phyloP scores from a whole-genome alignment of 2,797 vertebrate genomes.

The Gila robusta region DNA sequence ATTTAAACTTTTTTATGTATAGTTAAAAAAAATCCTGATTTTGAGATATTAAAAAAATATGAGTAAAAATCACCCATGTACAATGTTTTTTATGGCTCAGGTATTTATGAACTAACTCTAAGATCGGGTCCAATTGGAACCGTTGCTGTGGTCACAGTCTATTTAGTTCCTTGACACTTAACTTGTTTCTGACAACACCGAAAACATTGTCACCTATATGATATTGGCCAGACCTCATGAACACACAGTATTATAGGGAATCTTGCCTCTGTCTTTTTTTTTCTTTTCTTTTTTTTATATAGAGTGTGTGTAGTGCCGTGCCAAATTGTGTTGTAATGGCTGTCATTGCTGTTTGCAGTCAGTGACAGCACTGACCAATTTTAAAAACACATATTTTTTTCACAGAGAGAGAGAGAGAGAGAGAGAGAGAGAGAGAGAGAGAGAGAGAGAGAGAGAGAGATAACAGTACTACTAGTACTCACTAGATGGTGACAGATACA shows the following conservation, averaged over 20 bases:
- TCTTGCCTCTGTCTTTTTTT: background rate
- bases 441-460: too few relatives aligned
- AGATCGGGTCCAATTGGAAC: background rate
- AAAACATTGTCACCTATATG: background rate
- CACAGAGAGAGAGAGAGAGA: background rate
- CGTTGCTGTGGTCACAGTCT: background rate
- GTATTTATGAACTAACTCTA: slow-evolving; percentile 22
- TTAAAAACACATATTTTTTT: slow-evolving; percentile 3
- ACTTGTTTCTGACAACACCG: background rate
- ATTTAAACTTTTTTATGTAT: background rate
- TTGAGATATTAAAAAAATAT: background rate
- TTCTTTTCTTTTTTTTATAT: background rate
- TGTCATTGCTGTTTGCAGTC: background rate
- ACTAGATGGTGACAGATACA: background rate
- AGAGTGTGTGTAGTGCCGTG: background rate
- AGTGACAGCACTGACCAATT: background rate
- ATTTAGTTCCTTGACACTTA: slow-evolving; percentile 8
- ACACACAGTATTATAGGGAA: background rate
- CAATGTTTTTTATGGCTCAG: background rate
- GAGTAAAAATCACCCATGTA: background rate
- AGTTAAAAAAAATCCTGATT: background rate
- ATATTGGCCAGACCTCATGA: background rate
- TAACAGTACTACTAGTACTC: background rate
- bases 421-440: too few relatives aligned
- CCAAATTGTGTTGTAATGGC: slow-evolving; percentile 20